Conservation (phyloP, 2,888 invertebrate genomes). For the Drosophila yooni region DNA sequence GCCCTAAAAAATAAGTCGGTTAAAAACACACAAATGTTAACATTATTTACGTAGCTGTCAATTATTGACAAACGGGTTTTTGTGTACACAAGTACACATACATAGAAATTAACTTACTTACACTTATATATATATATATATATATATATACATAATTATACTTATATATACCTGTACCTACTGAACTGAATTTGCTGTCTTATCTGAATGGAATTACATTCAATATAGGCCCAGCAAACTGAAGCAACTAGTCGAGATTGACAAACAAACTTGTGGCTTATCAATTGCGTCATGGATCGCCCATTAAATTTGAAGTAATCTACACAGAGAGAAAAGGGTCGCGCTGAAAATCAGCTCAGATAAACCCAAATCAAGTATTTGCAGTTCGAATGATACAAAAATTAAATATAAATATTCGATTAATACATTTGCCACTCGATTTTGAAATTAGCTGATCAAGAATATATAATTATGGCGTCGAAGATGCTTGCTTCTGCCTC, state of each 20-base stretch:
- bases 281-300: constrained; percentile 59
- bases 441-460: not conserved
- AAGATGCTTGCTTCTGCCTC: not conserved
- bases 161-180: not conserved
- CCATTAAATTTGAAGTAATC: constrained; percentile 12
- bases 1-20: constrained; percentile 25
- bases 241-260: constrained; percentile 13
- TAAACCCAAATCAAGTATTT: not conserved
- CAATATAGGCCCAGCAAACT: not conserved
- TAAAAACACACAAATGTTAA: constrained; percentile 60
- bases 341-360: not conserved
- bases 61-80: constrained; percentile 72
- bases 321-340: not conserved
- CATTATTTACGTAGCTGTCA: constrained; percentile 76
- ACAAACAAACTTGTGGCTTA: constrained; percentile 50
- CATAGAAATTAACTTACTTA: not conserved
- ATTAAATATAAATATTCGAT: not conserved
- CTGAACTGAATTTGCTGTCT: constrained; percentile 35
- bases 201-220: constrained; percentile 58
- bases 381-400: not conserved
- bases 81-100: constrained; percentile 7
- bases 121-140: not conserved
- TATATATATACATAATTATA: not conserved
- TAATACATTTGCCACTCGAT: not conserved
- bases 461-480: not conserved